Percentiles rank a stretch among this genome's conserved stretches.
phyloP scores from a whole-genome alignment of 2,888 invertebrate genomes.

The Lucinisca nassula region DNA sequence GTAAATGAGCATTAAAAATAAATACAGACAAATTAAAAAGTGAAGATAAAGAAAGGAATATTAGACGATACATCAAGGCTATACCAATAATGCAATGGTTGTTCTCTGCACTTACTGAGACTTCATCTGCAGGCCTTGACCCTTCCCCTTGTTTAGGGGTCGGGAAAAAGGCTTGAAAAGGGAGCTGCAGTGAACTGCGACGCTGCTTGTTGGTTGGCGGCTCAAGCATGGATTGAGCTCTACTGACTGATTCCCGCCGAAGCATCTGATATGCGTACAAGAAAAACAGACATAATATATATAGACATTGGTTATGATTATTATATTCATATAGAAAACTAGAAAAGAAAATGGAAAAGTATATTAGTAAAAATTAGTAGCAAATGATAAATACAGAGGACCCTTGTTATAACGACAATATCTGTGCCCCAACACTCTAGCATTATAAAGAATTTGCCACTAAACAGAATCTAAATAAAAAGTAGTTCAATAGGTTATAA shows the following conservation, averaged over 20 bases:
- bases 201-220: slow-evolving; percentile 79
- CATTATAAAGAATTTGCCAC: too few species aligned
- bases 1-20: background rate
- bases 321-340: too few species aligned
- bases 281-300: background rate
- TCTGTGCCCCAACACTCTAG: too few species aligned
- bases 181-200: slow-evolving; percentile 81
- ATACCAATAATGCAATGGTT: slow-evolving; percentile 67
- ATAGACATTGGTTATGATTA: too few species aligned
- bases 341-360: too few species aligned
- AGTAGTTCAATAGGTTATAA: too few species aligned
- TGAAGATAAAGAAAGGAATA: background rate
- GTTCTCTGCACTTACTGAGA: slow-evolving; percentile 64
- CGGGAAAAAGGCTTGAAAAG: slow-evolving; percentile 75
- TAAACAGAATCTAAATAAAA: too few species aligned
- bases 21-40: background rate
- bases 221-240: slow-evolving; percentile 76
- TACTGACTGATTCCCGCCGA: slow-evolving; percentile 79
- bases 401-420: too few species aligned
- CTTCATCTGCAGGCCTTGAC: slow-evolving; percentile 61
- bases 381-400: too few species aligned
- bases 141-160: slow-evolving; percentile 71
- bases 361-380: too few species aligned
- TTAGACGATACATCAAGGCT: background rate
- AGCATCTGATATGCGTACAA: slow-evolving; percentile 65